Percentiles rank a stretch among this genome's conserved stretches.
These are phyloP conservation scores for Xanthia icteritia DNA, from an alignment of 2,888 invertebrate species.

Conservation along the genomic window DNA sequence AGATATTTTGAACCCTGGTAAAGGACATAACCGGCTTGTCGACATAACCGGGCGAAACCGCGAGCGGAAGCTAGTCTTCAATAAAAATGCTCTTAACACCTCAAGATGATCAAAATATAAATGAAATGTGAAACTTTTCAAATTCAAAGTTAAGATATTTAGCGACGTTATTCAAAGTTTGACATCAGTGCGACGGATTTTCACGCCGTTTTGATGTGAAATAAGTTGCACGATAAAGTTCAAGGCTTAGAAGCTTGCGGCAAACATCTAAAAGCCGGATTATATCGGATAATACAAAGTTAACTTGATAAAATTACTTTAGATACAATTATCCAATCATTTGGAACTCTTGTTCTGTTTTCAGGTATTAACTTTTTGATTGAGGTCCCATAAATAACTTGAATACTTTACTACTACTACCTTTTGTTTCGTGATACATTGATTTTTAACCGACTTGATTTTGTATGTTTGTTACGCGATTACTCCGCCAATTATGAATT, in stretches of 20 bases:
- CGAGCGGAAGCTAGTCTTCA: background rate
- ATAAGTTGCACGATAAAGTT: conserved; percentile 61
- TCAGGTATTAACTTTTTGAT: conserved; percentile 20
- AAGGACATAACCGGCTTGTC: no score
- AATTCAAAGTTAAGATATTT: conserved; percentile 21
- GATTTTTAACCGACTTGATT: background rate
- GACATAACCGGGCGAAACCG: no score
- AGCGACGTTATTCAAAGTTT: conserved; percentile 48
- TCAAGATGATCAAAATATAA: conserved; percentile 7
- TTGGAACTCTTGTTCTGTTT: conserved; percentile 42
- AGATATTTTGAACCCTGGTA: no score
- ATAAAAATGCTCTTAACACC: background rate
- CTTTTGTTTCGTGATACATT: background rate
- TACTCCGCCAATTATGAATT: no score
- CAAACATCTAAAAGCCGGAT: conserved; percentile 60
- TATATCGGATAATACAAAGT: conserved; percentile 56
- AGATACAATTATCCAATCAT: conserved; percentile 46
- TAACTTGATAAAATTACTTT: conserved; percentile 62
- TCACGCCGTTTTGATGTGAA: conserved; percentile 57
- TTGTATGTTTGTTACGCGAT: no score
- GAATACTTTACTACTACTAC: no score
- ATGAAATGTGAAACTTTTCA: conserved; percentile 13
- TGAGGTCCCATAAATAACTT: background rate
- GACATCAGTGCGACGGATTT: conserved; percentile 56
- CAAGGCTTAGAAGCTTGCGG: conserved; percentile 53